Base-by-base conservation (phyloP, 23 tunicate genomes). In the Trididemnum nubilum region DNA sequence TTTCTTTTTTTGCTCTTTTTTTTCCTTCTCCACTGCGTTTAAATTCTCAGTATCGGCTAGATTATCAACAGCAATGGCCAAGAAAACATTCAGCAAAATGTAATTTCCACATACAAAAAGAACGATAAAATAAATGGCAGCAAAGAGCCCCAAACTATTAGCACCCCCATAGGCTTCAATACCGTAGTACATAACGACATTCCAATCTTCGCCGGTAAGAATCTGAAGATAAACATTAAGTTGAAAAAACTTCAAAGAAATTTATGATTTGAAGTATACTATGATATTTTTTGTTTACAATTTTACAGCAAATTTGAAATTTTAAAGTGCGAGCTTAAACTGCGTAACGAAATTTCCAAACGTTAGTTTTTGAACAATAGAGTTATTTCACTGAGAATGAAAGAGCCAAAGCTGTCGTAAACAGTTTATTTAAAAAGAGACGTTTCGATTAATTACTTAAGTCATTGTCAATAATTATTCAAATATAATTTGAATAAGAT, bases 51-150 rank as follows among this genome's bases (percentile, higher is more conserved):
- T 97, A 64, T 96, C 99, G 4, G 99, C 99, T 65, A 96, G 65
- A 79, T 96, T 96, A 77, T 96, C 99, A 34, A 96, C 99, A 51
- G 99, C 99, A 61, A 96, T 96, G 65, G 99, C 99, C 94, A 96
- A 84, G 88, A 96, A 96, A 35, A 96, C 99, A 75, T 96, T 96
- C 32, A 96, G 81, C 9, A 96, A 85, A 59, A 96, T 96, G 81
- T 96, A 96, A 60, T 96, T 96, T 59, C 99, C 99, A 39, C 92
- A 86, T 2, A 96, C 88, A 64, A 96, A 96, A 25, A 96, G 66
- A 35, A 85, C 75, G 52, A 96, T 91, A 74, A 87, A 96, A 66
- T 96, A 96, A 60, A 96, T 63, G 2, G 90, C 79, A 9, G 77
- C 64, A 23, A 90, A 23, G 27, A 91, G 59, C 0, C 97, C 99